Conservation (phyloP, 1,140 invertebrate genomes). For the Fopius arisanus region DNA sequence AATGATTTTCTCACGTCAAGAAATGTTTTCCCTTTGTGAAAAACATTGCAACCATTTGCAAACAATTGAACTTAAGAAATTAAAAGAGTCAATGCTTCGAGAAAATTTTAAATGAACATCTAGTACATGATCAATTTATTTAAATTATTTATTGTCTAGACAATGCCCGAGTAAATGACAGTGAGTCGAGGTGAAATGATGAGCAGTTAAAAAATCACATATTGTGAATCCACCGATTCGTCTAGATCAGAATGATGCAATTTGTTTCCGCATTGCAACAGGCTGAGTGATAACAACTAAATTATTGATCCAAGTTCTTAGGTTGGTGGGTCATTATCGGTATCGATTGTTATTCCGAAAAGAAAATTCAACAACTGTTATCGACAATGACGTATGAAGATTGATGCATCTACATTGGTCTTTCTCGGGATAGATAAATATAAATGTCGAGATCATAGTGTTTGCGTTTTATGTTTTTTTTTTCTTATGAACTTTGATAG, state of each 20-base stretch:
- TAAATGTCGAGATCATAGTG: neutral
- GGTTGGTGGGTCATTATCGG: neutral
- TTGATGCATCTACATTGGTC: neutral
- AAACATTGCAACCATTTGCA: too few relatives aligned
- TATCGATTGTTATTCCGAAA: constrained; percentile 1
- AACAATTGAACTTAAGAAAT: too few relatives aligned
- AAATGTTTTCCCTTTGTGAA: too few relatives aligned
- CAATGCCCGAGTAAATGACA: neutral
- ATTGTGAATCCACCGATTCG: neutral
- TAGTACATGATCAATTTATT: too few relatives aligned
- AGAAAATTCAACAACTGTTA: neutral
- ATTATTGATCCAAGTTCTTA: constrained; percentile 23
- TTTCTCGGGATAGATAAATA: neutral
- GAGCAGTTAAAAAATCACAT: too few relatives aligned
- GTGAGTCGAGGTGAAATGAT: too few relatives aligned
- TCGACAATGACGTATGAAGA: neutral
- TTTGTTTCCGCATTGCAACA: constrained; percentile 59
- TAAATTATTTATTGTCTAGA: neutral
- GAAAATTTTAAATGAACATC: too few relatives aligned
- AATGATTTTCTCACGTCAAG: too few relatives aligned
- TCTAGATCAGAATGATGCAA: constrained; percentile 51
- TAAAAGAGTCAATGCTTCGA: too few relatives aligned
- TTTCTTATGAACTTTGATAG: neutral
- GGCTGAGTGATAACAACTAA: constrained; percentile 31
- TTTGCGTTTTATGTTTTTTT: constrained; percentile 4